Evolutionary conservation across 2,888 invertebrate genomes (phyloP), one percentile per base, ranked within the genome.

Genomic region (Dicranocentrus wangi): DNA sequence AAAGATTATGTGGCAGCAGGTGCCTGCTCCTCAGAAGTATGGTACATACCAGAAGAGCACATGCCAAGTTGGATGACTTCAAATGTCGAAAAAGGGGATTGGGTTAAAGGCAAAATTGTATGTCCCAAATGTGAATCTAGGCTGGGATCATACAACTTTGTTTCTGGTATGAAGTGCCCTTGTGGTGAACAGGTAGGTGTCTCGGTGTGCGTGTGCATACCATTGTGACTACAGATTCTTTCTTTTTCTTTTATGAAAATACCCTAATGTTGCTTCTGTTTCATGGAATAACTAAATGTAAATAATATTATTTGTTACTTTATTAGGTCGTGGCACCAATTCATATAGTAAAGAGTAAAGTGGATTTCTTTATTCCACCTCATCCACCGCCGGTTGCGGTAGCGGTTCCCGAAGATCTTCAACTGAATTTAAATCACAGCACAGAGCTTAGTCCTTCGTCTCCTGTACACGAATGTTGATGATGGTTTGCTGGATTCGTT

Each of bases 101-200:
- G 93, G 93, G 91, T 91, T 0, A 93, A 91, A 88, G 93, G 93
- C n/a, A 92, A 92, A 89, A 87, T 93, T 32, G 90, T 91, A 82
- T 93, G 93, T 88, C 90, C 89, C 77, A 84, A 82, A 61, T 93
- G 93, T 88, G 89, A 90, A 55, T 89, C 90, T 43, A 90, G 92
- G 88, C 89, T 93, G 32, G 93, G 93, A 8, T 91, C 91, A 3
- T 93, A 93, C 88, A 92, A 93, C 88, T 93, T 92, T 88, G 89
- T 93, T 27, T 91, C 92, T 1, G 92, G 93, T 27, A 89, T 90
- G 86, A 92, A 92, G 88, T 93, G 93, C 88, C 88, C 89, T n/a
- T 93, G 93, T 88, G 88, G 89, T 27, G 87, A 88, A 51, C 88
- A 89, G 75, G 83, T 81, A 73, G n/a, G n/a, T n/a, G n/a, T n/a